Conservation (phyloP, 1,140 invertebrate genomes). For the Cyrtorhinus lividipennis region DNA sequence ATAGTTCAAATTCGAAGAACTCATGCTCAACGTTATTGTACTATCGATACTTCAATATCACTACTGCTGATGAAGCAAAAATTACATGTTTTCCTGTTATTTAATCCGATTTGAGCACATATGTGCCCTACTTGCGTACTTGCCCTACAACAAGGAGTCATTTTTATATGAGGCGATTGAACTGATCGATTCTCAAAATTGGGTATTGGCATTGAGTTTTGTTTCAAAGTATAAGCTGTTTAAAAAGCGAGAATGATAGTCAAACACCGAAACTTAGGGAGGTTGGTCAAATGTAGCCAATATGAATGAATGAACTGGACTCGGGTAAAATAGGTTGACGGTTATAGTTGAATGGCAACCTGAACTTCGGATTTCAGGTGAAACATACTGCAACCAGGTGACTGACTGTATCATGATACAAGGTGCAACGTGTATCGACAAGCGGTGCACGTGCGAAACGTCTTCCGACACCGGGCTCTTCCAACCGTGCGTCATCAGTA, state of each 20-base stretch:
- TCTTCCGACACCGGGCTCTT: slow-evolving; percentile 17
- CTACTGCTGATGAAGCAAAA: no score
- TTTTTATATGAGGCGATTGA: no score
- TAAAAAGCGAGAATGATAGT: not conserved
- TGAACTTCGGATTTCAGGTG: slow-evolving; percentile 1
- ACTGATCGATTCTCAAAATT: no score
- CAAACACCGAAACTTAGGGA: not conserved
- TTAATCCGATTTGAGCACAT: no score
- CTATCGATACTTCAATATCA: no score
- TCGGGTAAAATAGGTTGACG: no score
- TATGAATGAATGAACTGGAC: no score
- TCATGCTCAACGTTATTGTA: no score
- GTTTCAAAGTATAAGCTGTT: not conserved
- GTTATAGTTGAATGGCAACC: not conserved
- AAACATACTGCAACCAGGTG: slow-evolving; percentile 12
- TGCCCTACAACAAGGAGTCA: no score
- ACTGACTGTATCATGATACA: slow-evolving; percentile 17
- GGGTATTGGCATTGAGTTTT: not conserved
- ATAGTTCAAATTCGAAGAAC: no score
- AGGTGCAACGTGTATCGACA: slow-evolving; percentile 20
- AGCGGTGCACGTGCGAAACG: slow-evolving; percentile 18
- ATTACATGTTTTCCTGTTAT: no score
- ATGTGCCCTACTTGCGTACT: no score
- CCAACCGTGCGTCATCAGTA: slow-evolving; percentile 6
- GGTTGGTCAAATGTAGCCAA: not conserved